Evolutionary conservation across 2,113 vertebrate species (phyloP).

Genomic region (Scophthalmus maximus): DNA sequence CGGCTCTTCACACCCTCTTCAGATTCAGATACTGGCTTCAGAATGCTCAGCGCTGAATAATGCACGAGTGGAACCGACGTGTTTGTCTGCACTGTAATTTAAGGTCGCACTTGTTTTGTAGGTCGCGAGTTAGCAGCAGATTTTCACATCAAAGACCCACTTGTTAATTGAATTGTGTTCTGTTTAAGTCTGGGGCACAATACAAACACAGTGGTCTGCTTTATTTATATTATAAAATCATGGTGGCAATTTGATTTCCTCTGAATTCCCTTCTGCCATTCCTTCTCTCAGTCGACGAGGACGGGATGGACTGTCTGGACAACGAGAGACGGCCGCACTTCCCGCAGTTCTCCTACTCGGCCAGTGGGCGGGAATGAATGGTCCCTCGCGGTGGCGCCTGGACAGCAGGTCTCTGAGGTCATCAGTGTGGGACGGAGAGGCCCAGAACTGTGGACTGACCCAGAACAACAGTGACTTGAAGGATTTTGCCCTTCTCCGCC

Average conservation of each 20-base stretch:
- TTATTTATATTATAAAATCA: neutral
- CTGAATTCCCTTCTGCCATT: constrained; percentile 4
- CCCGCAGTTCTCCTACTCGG: constrained; percentile 99
- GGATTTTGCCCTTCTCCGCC: constrained; percentile 47
- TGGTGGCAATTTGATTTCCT: neutral
- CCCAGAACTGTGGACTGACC: constrained; percentile 67
- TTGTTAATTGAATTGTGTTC: constrained; percentile 44
- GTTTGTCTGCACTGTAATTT: constrained; percentile 40
- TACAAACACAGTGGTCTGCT: neutral
- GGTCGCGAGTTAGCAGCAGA: constrained; percentile 50
- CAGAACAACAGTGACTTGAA: constrained; percentile 44
- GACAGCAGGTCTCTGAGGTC: constrained; percentile 85
- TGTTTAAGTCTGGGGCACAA: constrained; percentile 15
- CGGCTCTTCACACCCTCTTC: constrained; percentile 46
- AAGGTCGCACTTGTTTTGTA: constrained; percentile 57
- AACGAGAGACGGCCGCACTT: constrained; percentile 97
- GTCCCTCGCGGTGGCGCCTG: constrained; percentile 69
- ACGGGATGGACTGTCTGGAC: constrained; percentile 97
- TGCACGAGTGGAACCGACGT: constrained; percentile 51
- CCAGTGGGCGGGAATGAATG: constrained; percentile 94
- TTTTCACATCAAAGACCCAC: constrained; percentile 45
- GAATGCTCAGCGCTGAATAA: constrained; percentile 64
- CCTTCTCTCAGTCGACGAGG: constrained; percentile 90
- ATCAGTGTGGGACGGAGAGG: constrained; percentile 67
- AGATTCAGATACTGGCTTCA: constrained; percentile 47